These are phyloP conservation scores for Phylloscopus trochiloides DNA, from an alignment of 2,113 vertebrate genomes.

Conservation along the genomic window DNA sequence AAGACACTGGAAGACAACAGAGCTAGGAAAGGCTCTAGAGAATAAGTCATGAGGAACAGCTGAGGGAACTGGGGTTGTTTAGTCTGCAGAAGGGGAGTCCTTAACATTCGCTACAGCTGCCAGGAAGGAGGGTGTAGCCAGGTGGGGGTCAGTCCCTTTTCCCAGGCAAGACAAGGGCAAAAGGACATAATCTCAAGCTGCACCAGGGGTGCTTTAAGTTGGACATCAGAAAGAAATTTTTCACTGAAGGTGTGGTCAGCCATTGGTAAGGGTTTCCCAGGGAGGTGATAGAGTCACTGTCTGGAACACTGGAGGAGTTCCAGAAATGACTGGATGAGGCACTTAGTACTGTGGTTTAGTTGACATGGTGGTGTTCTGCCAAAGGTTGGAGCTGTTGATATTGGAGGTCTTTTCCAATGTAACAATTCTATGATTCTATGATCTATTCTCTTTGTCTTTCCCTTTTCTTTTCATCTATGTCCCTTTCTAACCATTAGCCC, in stretches of 20 bases:
- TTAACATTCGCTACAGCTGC: background rate
- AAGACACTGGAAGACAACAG: background rate
- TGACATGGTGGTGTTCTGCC: background rate
- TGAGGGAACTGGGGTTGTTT: background rate
- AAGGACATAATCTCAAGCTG: background rate
- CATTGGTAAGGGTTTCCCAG: background rate
- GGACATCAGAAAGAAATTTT: background rate
- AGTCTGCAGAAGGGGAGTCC: background rate
- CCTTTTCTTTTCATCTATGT: background rate
- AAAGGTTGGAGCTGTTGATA: background rate
- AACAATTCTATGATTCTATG: background rate
- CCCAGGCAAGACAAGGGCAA: background rate
- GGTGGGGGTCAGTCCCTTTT: fast-evolving
- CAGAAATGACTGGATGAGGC: background rate
- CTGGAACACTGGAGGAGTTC: background rate
- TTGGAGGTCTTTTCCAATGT: background rate
- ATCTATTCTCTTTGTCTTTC: background rate
- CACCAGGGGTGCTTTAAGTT: background rate
- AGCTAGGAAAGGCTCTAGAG: background rate
- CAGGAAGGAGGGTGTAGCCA: background rate
- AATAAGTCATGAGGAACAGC: background rate
- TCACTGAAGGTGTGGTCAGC: background rate
- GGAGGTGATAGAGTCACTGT: background rate
- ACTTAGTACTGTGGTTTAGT: background rate
- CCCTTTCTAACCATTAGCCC: background rate